Conservation (phyloP, 2,113 vertebrate genomes). For the Hemiscyllium ocellatum region DNA sequence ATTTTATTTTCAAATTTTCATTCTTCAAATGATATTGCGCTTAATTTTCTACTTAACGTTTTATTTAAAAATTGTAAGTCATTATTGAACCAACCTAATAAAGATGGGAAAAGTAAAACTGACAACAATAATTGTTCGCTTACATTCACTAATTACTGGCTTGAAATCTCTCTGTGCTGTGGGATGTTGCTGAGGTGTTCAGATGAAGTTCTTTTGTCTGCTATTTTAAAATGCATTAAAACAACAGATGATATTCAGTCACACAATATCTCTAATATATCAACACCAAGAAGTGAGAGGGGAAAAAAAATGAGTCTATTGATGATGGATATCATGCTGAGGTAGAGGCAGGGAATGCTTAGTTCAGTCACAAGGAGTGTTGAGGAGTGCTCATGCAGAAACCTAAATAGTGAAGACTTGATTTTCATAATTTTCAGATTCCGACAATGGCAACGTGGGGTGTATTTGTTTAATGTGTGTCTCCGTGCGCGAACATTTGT, state of each 20-base stretch:
- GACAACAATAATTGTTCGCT: neutral
- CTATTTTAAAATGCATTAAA: neutral
- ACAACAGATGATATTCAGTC: neutral
- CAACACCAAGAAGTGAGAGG: neutral
- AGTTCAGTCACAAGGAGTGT: neutral
- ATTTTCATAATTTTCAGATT: neutral
- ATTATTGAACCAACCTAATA: neutral
- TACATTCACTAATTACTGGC: neutral
- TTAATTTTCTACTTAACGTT: neutral
- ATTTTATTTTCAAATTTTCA: neutral
- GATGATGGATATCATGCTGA: neutral
- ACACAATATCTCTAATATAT: neutral
- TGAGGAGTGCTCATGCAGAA: neutral
- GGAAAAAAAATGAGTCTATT: neutral
- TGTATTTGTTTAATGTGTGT: neutral
- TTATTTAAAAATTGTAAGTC: neutral
- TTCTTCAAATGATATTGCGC: neutral
- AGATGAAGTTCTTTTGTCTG: neutral
- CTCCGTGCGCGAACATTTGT: neutral
- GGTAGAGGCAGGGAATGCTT: neutral
- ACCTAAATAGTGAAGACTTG: neutral
- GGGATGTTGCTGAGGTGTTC: neutral
- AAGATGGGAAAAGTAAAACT: neutral
- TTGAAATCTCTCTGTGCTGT: neutral
- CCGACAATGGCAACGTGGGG: neutral